Percentiles rank a stretch among this genome's conserved stretches.
These are phyloP conservation scores for Lypha dubia DNA, from an alignment of 2,888 invertebrate genomes.

Conservation along the genomic window DNA sequence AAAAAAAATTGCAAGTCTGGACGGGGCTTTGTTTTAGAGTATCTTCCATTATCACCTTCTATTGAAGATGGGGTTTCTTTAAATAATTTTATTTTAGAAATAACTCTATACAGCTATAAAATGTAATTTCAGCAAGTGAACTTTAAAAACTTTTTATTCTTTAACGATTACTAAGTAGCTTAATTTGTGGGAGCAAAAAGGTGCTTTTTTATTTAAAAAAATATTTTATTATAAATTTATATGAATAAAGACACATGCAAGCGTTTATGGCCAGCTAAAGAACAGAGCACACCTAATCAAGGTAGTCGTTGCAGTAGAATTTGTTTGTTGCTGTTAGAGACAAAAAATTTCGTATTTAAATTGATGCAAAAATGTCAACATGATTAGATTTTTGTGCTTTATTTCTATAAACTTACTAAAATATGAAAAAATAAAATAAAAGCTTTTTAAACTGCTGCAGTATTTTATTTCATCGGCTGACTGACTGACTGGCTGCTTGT, in stretches of 20 bases:
- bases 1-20: too few relatives aligned
- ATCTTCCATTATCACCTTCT: too few relatives aligned
- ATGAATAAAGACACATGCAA: neutral
- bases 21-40: too few relatives aligned
- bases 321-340: conserved; percentile 1
- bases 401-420: neutral
- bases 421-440: conserved; percentile 15
- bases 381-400: conserved; percentile 1
- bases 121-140: conserved; percentile 14
- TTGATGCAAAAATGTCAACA: conserved; percentile 49
- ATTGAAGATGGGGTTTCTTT: too few relatives aligned
- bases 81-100: neutral
- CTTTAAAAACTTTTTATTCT: conserved; percentile 23
- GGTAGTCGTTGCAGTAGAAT: neutral
- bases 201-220: neutral
- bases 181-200: neutral
- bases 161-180: neutral
- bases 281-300: neutral
- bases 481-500: conserved; percentile 1
- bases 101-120: neutral
- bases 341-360: conserved; percentile 18
- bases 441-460: conserved; percentile 45
- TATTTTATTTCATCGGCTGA: conserved; percentile 1
- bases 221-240: conserved; percentile 19
- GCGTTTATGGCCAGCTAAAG: neutral